Conservation (phyloP, 2,888 invertebrate genomes). For the Ashinkailepas kermadecensis region DNA sequence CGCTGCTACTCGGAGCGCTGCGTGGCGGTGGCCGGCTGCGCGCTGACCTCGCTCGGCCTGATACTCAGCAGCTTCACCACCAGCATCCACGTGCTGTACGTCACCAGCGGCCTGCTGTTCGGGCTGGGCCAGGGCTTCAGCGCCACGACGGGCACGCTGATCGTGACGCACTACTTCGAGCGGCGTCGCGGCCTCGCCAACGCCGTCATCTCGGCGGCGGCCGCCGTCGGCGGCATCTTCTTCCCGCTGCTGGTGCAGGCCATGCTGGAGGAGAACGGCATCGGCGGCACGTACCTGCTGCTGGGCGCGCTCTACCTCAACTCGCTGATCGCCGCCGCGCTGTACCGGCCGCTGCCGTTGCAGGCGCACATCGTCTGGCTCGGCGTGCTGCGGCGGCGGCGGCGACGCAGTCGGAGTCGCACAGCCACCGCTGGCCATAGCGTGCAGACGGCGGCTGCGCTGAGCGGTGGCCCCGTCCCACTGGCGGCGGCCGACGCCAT, state of each 20-base stretch:
- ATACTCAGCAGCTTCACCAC: neutral
- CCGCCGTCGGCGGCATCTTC: conserved; percentile 91
- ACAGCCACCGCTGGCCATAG: too few species aligned
- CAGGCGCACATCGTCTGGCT: neutral
- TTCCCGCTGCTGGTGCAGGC: conserved; percentile 71
- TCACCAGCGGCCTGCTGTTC: conserved; percentile 1
- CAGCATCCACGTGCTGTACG: neutral
- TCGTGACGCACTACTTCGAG: neutral
- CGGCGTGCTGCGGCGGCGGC: neutral
- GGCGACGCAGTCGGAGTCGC: neutral
- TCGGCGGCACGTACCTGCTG: neutral
- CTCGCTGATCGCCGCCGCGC: neutral
- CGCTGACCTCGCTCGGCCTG: neutral
- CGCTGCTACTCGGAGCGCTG: neutral
- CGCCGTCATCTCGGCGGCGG: conserved; percentile 58
- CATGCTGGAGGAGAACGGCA: conserved; percentile 51
- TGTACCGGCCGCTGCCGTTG: neutral
- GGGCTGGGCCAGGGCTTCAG: neutral
- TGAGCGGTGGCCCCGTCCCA: too few species aligned
- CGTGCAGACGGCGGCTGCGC: too few species aligned
- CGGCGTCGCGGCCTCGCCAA: neutral
- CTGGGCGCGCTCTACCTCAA: neutral
- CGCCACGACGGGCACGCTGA: neutral
- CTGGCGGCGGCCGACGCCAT: too few species aligned
- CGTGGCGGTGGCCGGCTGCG: neutral